A percentile compares a stretch with the other conserved stretches of the same genome.
These are phyloP conservation scores for Sapajus apella DNA, from an alignment of 2,113 vertebrate genomes.

Conservation along the genomic window DNA sequence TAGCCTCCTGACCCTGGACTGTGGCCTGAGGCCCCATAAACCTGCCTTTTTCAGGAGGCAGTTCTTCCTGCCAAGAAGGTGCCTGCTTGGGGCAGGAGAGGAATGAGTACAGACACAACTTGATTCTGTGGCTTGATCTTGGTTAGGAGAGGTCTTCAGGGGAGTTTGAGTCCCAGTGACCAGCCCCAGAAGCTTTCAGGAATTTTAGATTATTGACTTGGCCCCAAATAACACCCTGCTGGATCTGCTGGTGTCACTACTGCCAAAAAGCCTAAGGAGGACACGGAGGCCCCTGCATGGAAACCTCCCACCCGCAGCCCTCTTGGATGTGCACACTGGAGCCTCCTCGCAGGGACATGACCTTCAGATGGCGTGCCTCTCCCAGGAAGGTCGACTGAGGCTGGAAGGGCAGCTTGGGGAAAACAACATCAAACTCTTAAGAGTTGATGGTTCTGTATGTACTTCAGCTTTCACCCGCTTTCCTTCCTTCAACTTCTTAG, in stretches of 20 bases:
- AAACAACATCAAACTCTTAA: not conserved
- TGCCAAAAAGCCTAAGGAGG: conserved; percentile 43
- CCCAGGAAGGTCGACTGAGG: not conserved
- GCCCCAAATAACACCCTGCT: not conserved
- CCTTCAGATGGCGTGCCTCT: not conserved
- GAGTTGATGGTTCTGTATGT: not conserved
- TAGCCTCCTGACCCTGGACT: not conserved
- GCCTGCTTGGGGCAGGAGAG: not conserved
- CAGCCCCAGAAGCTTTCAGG: conserved; percentile 27
- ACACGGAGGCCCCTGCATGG: not conserved
- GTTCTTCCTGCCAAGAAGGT: not conserved
- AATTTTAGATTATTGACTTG: conserved; percentile 47
- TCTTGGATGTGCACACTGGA: not conserved
- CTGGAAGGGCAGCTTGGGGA: not conserved
- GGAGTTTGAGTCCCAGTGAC: conserved; percentile 37
- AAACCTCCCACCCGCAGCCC: not conserved
- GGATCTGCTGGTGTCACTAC: not conserved
- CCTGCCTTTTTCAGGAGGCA: conserved; percentile 18
- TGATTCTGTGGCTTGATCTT: conserved; percentile 47
- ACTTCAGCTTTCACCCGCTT: not conserved
- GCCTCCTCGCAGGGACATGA: not conserved
- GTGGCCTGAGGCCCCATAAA: not conserved
- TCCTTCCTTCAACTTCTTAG: not conserved
- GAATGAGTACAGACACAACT: not conserved
- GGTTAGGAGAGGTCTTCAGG: not conserved